Base-by-base conservation (phyloP, 2,797 vertebrate genomes). In the Phataginus tricuspis region DNA sequence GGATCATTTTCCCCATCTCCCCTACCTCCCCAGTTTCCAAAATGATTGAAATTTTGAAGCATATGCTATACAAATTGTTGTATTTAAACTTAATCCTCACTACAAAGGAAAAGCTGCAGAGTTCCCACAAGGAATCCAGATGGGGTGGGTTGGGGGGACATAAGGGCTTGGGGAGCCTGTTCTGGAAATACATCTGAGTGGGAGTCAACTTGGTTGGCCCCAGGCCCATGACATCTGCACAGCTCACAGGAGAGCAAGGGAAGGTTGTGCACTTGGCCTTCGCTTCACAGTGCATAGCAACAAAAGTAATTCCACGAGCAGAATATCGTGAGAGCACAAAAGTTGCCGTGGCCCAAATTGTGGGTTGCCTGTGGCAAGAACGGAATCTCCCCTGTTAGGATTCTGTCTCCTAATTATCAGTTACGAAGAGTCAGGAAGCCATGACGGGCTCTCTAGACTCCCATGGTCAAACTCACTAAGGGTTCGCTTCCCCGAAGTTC, bases 111-210 rank as follows among this genome's bases (percentile, higher is more conserved):
- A 92, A 16, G 12, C 77, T 63, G 23, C 3, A 14, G 1, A 10
- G 9, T 93, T 91, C 94, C 78, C 96, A 95, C 89, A 95, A 95
- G 90, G 89, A 83, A 83, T 82, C 96, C 96, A 97, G 96, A 97
- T 96, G 96, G 91, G 31, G 31, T 14, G 79, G 34, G 74, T 12
- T 13, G 7, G 51, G 31, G 29, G 5, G 45, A 14, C 86, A 29
- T 3, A 45, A 29, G 15, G 61, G 57, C 2, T 7, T 13, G 53
- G 45, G 64, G 51, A 69, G 77, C 31, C 13, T 37, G 4, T 72
- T 92, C 85, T 78, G 45, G 82, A 90, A 91, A 72, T 55, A 53
- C 7, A 23, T 55, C 9, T 39, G 42, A 80, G 80, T 3, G 7
- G 57, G 91, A 71, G 72, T 78, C 78, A 25, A 2, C 37, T 16